Evolutionary conservation across 1,140 invertebrate genomes (phyloP).

Genomic region (Dermatophagoides farinae): DNA sequence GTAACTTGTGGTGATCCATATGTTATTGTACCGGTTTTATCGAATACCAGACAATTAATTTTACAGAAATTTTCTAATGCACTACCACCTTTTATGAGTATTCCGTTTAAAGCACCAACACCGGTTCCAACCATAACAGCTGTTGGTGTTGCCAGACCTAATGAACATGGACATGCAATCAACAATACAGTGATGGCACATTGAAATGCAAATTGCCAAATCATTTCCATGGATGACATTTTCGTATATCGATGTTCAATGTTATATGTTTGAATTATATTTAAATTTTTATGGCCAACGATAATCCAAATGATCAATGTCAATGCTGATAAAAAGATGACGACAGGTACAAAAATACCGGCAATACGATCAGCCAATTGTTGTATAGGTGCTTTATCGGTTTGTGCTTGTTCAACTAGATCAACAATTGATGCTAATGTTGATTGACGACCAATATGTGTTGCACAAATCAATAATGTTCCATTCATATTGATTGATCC

Average conservation of each 20-base stretch:
- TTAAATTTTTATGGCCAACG: constrained; percentile 34
- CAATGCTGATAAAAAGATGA: constrained; percentile 58
- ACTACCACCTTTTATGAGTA: constrained; percentile 92
- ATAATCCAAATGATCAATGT: constrained; percentile 76
- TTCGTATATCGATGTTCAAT: not conserved
- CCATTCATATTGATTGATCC: constrained; percentile 94
- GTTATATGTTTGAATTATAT: constrained; percentile 1
- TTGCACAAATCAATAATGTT: constrained; percentile 64
- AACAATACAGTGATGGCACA: constrained; percentile 88
- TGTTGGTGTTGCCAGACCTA: constrained; percentile 92
- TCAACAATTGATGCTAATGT: constrained; percentile 65
- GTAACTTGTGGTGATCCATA: constrained; percentile 51
- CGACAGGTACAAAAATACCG: constrained; percentile 88
- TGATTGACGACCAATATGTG: constrained; percentile 86
- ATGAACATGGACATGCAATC: constrained; percentile 92
- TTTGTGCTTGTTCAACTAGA: constrained; percentile 89
- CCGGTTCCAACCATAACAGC: constrained; percentile 97
- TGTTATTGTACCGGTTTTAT: constrained; percentile 96
- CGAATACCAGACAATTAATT: constrained; percentile 81
- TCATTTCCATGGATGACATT: constrained; percentile 32
- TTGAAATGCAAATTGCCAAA: constrained; percentile 74
- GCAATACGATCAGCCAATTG: constrained; percentile 85
- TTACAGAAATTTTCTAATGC: constrained; percentile 90
- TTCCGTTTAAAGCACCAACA: constrained; percentile 80
- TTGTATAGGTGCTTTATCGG: constrained; percentile 91